Evolutionary conservation across 2,113 vertebrate species (phyloP).

Genomic region (Cyprinodon variegatus): DNA sequence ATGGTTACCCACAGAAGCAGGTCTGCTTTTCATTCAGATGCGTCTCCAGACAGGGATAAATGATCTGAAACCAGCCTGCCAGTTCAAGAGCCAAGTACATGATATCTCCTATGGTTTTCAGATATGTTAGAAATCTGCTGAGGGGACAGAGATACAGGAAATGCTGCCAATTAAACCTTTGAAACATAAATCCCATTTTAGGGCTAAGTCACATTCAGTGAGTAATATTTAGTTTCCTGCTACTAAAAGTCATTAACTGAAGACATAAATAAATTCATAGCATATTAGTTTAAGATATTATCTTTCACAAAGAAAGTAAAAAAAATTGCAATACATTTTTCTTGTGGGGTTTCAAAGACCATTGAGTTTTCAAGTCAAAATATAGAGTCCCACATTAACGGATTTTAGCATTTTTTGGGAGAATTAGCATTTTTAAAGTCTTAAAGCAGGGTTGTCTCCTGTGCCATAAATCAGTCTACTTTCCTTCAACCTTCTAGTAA

Average conservation of each 20-base stretch:
- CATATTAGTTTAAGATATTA: slow-evolving; percentile 20
- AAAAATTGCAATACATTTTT: background rate
- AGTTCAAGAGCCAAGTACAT: slow-evolving; percentile 60
- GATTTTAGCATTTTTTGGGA: too few species aligned
- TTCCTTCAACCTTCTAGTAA: background rate
- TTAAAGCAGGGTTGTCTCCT: background rate
- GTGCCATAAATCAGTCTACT: background rate
- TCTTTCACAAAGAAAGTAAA: slow-evolving; percentile 25
- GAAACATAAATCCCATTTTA: slow-evolving; percentile 76
- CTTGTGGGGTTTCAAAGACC: background rate
- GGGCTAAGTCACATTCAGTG: slow-evolving; percentile 56
- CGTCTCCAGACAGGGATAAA: slow-evolving; percentile 67
- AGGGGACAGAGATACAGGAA: slow-evolving; percentile 51
- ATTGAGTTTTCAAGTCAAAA: background rate
- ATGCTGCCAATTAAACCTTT: slow-evolving; percentile 66
- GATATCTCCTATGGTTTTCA: slow-evolving; percentile 70
- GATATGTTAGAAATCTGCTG: slow-evolving; percentile 61
- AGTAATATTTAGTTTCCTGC: slow-evolving; percentile 49
- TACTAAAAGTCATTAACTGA: slow-evolving; percentile 43
- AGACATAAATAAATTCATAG: slow-evolving; percentile 23
- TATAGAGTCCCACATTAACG: background rate
- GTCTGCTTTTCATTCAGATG: slow-evolving; percentile 58
- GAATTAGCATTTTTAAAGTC: too few species aligned
- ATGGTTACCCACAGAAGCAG: slow-evolving; percentile 55
- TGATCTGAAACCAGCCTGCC: slow-evolving; percentile 52